phyloP scores from a whole-genome alignment of 2,888 invertebrate species.

The Tetanocera ferruginea region DNA sequence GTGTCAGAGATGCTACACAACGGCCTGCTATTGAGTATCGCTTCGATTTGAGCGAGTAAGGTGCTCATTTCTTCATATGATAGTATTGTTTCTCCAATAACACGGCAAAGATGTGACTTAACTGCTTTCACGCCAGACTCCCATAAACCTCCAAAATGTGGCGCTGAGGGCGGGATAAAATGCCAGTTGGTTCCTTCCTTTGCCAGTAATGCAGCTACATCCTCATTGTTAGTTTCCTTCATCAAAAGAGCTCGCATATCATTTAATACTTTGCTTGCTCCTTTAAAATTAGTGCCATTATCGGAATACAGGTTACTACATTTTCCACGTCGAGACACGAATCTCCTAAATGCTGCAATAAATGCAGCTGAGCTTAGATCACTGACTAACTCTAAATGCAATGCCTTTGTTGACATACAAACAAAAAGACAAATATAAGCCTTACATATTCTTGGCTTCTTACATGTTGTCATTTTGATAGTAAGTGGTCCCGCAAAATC shows the following conservation, averaged over 20 bases:
- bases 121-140: constrained; percentile 33
- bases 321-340: constrained; percentile 31
- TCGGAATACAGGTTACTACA: constrained; percentile 34
- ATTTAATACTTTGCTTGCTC: constrained; percentile 13
- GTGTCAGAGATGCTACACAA: constrained; percentile 38
- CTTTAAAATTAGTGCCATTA: constrained; percentile 35
- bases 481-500: constrained; percentile 9
- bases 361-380: constrained; percentile 25
- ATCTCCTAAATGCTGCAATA: constrained; percentile 33
- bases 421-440: constrained; percentile 20
- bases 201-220: neutral
- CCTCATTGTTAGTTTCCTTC: constrained; percentile 19
- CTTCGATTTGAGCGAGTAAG: constrained; percentile 45
- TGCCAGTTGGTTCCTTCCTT: constrained; percentile 32
- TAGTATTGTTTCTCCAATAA: constrained; percentile 35
- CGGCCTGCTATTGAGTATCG: constrained; percentile 39
- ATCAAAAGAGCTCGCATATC: constrained; percentile 37
- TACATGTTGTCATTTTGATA: constrained; percentile 9
- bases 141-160: constrained; percentile 41
- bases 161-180: constrained; percentile 43
- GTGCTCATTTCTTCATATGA: constrained; percentile 43
- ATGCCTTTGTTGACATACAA: constrained; percentile 32
- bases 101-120: constrained; percentile 35
- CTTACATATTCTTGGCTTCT: neutral
- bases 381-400: constrained; percentile 37